Base-by-base conservation (phyloP, 2,113 vertebrate species). In the Xenopus borealis region DNA sequence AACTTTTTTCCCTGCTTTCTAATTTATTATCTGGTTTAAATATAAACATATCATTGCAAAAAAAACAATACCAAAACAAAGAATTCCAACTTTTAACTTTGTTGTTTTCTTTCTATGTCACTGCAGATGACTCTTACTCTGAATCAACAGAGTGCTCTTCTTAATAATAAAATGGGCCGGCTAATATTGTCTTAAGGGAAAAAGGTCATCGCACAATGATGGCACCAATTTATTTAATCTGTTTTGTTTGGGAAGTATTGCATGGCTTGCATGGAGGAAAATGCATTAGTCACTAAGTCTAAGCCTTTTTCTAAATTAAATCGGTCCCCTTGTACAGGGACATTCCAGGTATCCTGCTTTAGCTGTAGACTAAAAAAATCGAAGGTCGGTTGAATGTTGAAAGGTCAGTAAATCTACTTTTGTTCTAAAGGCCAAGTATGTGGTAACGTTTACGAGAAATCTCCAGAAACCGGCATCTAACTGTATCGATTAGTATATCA, bases 161-260 rank as follows among this genome's bases (percentile, higher is more conserved):
- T 46, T 73, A 73, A 73, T 73, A 73, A 66, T 1, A 66, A 66
- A 58, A 58, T 73, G 72, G 62, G 44, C 62, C 57, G 44, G 30
- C 30, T 73, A 66, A 58, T 65, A 66, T 66, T 27, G 18, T 40
- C 20, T 27, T 30, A 55, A 50, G 61, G 44, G 66, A 61, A 57
- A 55, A 11, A 58, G 62, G 63, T 57, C 72, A 66, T 58, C 46
- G 52, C 72, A 58, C 50, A 45, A 20, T 23, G 13, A 44, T 58
- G 33, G 12, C 62, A 45, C 50, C 62, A 57, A 58, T 72, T 66
- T 44, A 27, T 66, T 66, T 17, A 66, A 58, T 66, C 23, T 27
- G 33, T 46, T 64, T 53, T 55, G 55, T 47, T n/a, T 66, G 17
- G 52, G 17, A 73, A 73, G 14, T 45, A 10, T 33, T n/a, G 46